phyloP scores from a whole-genome alignment of 1,140 invertebrate species.

The Ceratina calcarata region DNA sequence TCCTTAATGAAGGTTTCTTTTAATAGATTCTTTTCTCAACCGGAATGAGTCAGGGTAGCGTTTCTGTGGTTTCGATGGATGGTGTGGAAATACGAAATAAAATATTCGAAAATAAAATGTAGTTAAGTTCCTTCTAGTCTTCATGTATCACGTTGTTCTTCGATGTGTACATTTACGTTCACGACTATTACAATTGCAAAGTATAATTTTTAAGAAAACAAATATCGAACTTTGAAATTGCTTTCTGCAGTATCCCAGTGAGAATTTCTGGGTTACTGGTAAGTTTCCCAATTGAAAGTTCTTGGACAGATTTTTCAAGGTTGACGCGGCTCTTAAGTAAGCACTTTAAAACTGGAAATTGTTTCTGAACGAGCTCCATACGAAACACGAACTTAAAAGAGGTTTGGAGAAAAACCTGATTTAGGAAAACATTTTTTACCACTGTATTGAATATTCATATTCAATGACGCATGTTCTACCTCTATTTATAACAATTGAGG shows the following conservation, averaged over 20 bases:
- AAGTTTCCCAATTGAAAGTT: constrained; percentile 26
- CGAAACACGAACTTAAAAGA: background rate
- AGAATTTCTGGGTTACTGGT: constrained; percentile 26
- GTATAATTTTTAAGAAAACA: background rate
- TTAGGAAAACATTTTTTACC: too few species aligned
- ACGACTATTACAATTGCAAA: background rate
- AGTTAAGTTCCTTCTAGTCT: too few species aligned
- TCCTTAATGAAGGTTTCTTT: constrained; percentile 5
- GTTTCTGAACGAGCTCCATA: background rate
- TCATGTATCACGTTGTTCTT: too few species aligned
- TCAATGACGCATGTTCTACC: too few species aligned
- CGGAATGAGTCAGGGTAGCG: background rate
- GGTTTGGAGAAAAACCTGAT: background rate
- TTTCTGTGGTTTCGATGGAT: too few species aligned
- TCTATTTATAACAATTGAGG: too few species aligned
- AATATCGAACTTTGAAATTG: constrained; percentile 16
- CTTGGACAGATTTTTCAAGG: background rate
- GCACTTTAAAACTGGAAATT: background rate
- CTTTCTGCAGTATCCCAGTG: background rate
- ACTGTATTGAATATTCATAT: too few species aligned
- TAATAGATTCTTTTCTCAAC: constrained; percentile 5
- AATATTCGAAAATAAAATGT: too few species aligned
- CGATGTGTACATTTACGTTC: background rate
- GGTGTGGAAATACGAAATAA: too few species aligned
- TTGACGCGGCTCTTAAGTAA: background rate